Evolutionary conservation across 2,888 invertebrate genomes (phyloP).

Genomic region (Dione vanillae): DNA sequence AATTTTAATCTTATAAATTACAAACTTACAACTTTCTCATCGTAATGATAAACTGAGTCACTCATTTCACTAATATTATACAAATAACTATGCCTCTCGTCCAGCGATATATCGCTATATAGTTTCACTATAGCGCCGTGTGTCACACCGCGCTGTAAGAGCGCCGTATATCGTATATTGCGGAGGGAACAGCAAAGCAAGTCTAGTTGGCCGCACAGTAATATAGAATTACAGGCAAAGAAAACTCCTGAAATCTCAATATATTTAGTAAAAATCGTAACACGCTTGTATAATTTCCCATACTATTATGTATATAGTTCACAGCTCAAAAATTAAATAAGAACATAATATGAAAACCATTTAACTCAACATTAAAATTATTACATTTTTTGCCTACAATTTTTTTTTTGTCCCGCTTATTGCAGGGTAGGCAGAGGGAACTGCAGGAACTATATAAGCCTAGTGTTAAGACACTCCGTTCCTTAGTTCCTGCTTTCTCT

Average conservation of each 20-base stretch:
- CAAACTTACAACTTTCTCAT: slow-evolving; percentile 56
- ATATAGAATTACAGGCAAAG: slow-evolving; percentile 70
- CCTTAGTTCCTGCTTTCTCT: too few species aligned
- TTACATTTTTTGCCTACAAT: too few species aligned
- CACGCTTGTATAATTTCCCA: too few species aligned
- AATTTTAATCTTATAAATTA: not conserved
- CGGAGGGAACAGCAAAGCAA: slow-evolving; percentile 72
- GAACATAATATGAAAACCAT: too few species aligned
- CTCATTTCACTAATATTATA: slow-evolving; percentile 62
- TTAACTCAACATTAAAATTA: too few species aligned
- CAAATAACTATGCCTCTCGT: slow-evolving; percentile 66
- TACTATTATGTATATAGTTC: too few species aligned
- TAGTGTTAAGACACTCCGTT: too few species aligned
- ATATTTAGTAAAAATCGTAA: too few species aligned
- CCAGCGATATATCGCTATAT: slow-evolving; percentile 54
- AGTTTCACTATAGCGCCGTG: slow-evolving; percentile 54
- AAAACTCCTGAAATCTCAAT: slow-evolving; percentile 70
- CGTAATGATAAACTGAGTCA: slow-evolving; percentile 66
- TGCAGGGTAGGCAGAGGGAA: too few species aligned
- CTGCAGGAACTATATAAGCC: too few species aligned
- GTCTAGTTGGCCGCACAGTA: slow-evolving; percentile 77
- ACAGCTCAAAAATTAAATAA: too few species aligned
- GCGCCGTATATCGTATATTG: slow-evolving; percentile 68
- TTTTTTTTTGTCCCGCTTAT: too few species aligned
- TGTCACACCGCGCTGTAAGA: slow-evolving; percentile 59